Evolutionary conservation across 2,113 vertebrate genomes (phyloP).

Genomic region (Psophia crepitans): DNA sequence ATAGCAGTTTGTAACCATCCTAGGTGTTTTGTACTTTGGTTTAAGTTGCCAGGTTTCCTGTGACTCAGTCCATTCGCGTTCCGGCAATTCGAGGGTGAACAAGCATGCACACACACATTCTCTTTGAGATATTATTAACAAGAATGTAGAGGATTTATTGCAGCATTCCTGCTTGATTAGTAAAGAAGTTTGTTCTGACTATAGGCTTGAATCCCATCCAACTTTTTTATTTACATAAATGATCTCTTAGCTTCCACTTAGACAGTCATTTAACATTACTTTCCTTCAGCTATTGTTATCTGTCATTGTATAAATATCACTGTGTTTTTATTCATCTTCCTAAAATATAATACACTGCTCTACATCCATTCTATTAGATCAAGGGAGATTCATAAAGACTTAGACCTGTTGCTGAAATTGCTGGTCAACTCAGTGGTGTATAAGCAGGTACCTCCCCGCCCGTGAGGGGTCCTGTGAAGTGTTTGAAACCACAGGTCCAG

Average conservation of each 20-base stretch:
- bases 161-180: neutral
- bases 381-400: neutral
- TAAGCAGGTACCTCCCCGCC: neutral
- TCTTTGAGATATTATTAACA: neutral
- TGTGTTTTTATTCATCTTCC: neutral
- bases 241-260: neutral
- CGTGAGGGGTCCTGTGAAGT: neutral
- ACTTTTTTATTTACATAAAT: neutral
- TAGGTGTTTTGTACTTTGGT: neutral
- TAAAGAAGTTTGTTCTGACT: neutral
- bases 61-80: neutral
- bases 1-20: neutral
- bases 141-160: neutral
- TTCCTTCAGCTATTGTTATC: neutral
- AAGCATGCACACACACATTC: rapidly evolving
- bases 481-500: neutral
- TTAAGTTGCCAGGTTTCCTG: neutral
- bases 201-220: neutral
- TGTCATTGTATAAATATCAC: neutral
- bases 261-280: neutral
- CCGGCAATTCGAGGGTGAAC: neutral
- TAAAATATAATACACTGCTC: neutral
- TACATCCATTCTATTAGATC: neutral
- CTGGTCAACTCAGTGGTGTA: neutral
- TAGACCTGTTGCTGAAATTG: neutral